These are phyloP conservation scores for Drosophila setifemur DNA, from an alignment of 1,140 invertebrate species.

Conservation along the genomic window DNA sequence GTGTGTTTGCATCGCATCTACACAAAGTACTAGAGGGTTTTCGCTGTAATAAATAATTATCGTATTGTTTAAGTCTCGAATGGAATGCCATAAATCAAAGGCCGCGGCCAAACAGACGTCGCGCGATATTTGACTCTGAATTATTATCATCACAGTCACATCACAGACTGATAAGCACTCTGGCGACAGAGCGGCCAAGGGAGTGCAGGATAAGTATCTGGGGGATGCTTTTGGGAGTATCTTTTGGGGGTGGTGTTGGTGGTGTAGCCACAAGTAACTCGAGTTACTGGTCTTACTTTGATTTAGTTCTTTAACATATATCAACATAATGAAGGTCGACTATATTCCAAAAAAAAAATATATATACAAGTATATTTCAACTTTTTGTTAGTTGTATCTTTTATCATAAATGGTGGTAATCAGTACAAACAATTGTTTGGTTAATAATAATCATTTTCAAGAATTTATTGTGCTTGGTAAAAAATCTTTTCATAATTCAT, in stretches of 20 bases:
- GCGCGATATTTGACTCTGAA: slow-evolving; percentile 59
- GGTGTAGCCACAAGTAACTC: slow-evolving; percentile 13
- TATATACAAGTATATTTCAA: too few species aligned
- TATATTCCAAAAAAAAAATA: too few species aligned
- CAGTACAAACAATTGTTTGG: too few species aligned
- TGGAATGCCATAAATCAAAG: slow-evolving; percentile 63
- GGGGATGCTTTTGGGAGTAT: neutral
- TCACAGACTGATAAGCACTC: slow-evolving; percentile 53
- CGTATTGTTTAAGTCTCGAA: slow-evolving; percentile 64
- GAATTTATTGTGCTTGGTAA: too few species aligned
- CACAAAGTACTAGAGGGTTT: slow-evolving; percentile 20
- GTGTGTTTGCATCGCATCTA: slow-evolving; percentile 12
- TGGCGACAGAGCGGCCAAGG: slow-evolving; percentile 27
- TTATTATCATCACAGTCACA: slow-evolving; percentile 52
- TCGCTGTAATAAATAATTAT: slow-evolving; percentile 59
- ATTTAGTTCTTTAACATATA: neutral
- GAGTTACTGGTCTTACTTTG: neutral
- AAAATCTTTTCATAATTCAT: too few species aligned
- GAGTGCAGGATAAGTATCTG: neutral
- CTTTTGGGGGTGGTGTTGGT: too few species aligned
- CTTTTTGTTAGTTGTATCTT: too few species aligned
- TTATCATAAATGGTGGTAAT: too few species aligned
- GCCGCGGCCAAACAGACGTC: slow-evolving; percentile 34
- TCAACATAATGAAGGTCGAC: neutral
- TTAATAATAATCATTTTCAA: too few species aligned